Percentiles rank a stretch among this genome's conserved stretches.
Evolutionary conservation across 2,113 vertebrate genomes (phyloP).

Genomic region (Myxocyprinus asiaticus): DNA sequence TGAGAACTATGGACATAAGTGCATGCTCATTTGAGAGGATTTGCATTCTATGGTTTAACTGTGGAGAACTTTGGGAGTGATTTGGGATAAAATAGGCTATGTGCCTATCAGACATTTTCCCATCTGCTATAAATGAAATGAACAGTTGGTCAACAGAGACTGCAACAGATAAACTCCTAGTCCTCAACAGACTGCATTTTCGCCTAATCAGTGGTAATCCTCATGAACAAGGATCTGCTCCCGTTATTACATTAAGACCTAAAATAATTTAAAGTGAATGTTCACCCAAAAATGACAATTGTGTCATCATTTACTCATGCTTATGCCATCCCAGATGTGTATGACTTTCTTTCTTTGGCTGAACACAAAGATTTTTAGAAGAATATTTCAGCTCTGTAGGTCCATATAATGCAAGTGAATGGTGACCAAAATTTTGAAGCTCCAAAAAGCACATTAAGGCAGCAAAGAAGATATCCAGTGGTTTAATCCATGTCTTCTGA

Average conservation of each 20-base stretch:
- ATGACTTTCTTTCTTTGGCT: no score
- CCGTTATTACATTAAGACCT: background rate
- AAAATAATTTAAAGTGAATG: background rate
- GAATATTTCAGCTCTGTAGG: no score
- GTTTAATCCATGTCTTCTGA: no score
- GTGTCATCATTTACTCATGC: no score
- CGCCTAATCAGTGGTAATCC: constrained; percentile 19
- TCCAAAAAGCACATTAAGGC: no score
- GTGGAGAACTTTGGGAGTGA: background rate
- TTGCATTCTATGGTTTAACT: constrained; percentile 13
- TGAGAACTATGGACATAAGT: background rate
- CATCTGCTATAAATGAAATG: constrained; percentile 35
- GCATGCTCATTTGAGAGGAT: constrained; percentile 4
- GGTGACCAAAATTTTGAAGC: no score
- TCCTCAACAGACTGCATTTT: background rate
- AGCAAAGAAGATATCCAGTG: no score
- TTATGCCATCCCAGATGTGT: no score
- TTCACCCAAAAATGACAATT: no score
- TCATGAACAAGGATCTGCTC: background rate
- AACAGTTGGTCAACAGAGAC: constrained; percentile 9
- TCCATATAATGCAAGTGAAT: no score
- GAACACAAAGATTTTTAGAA: no score
- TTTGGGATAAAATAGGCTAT: background rate
- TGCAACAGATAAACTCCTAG: constrained; percentile 6
- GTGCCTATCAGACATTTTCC: constrained; percentile 7